Percentiles rank a stretch among this genome's conserved stretches.
phyloP scores from a whole-genome alignment of 2,888 invertebrate genomes.

The Ichneumon xanthorius region DNA sequence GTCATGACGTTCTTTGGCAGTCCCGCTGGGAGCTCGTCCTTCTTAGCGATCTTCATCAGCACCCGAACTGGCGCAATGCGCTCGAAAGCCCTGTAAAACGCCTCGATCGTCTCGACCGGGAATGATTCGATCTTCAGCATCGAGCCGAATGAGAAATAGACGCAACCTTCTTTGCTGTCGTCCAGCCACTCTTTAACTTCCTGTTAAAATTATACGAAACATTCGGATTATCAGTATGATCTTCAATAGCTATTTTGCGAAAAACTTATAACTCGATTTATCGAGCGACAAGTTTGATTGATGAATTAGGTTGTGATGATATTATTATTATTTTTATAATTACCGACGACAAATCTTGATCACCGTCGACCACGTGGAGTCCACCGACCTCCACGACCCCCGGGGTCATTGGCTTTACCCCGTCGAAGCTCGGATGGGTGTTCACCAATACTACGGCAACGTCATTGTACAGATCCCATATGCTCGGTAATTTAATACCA shows the following conservation, averaged over 20 bases:
- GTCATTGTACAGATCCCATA: slow-evolving; percentile 74
- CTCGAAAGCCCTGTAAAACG: slow-evolving; percentile 76
- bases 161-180: slow-evolving; percentile 77
- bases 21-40: slow-evolving; percentile 75
- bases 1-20: slow-evolving; percentile 80
- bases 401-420: slow-evolving; percentile 85
- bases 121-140: slow-evolving; percentile 81
- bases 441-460: slow-evolving; percentile 85
- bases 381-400: slow-evolving; percentile 87
- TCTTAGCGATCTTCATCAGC: slow-evolving; percentile 77
- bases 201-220: slow-evolving; percentile 68
- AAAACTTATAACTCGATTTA: not conserved
- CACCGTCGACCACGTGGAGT: slow-evolving; percentile 82
- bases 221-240: not conserved
- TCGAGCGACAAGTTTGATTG: not conserved
- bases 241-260: not conserved
- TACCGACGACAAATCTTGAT: slow-evolving; percentile 66
- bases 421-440: slow-evolving; percentile 86
- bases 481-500: slow-evolving; percentile 64
- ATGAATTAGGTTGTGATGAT: not conserved
- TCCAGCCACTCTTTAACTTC: slow-evolving; percentile 80
- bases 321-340: slow-evolving; percentile 13
- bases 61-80: slow-evolving; percentile 79
- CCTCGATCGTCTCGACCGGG: slow-evolving; percentile 69
- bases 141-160: slow-evolving; percentile 82